Evolutionary conservation across 2,113 vertebrate genomes (phyloP).

Genomic region (Poeciliopsis occidentalis): DNA sequence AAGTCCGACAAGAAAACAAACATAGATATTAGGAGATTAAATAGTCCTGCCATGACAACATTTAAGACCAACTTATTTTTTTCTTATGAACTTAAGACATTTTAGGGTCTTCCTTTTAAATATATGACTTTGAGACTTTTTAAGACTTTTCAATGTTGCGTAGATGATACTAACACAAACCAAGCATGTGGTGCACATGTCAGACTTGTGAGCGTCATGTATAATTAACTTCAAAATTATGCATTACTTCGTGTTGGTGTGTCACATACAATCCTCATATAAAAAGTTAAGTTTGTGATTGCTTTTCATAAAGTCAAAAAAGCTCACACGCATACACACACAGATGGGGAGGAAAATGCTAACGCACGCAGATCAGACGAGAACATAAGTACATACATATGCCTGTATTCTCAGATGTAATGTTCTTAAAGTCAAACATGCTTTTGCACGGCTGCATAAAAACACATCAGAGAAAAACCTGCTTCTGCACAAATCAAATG

Average conservation of each 20-base stretch:
- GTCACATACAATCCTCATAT: not conserved
- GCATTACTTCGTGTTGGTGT: not conserved
- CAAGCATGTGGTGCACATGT: not conserved
- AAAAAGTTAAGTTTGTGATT: not conserved
- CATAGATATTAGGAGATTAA: too few species aligned
- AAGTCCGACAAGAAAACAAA: too few species aligned
- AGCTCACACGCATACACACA: not conserved
- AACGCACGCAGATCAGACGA: constrained; percentile 16
- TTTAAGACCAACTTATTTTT: too few species aligned
- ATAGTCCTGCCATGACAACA: too few species aligned
- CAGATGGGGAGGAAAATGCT: not conserved
- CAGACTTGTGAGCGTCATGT: not conserved
- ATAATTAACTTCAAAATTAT: not conserved
- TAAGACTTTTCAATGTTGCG: too few species aligned
- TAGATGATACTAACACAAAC: not conserved
- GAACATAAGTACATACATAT: constrained; percentile 30
- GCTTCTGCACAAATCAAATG: constrained; percentile 12
- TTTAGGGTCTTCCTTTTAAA: too few species aligned
- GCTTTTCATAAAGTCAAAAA: not conserved
- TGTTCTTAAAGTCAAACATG: constrained; percentile 31
- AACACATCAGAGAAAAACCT: constrained; percentile 23
- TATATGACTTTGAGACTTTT: too few species aligned
- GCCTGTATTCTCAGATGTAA: constrained; percentile 21
- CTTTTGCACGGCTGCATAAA: constrained; percentile 9
- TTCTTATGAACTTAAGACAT: too few species aligned